Evolutionary conservation across 1,140 invertebrate species (phyloP), one percentile per base, ranked within the genome.

Genomic region (Hylaeus volcanicus): DNA sequence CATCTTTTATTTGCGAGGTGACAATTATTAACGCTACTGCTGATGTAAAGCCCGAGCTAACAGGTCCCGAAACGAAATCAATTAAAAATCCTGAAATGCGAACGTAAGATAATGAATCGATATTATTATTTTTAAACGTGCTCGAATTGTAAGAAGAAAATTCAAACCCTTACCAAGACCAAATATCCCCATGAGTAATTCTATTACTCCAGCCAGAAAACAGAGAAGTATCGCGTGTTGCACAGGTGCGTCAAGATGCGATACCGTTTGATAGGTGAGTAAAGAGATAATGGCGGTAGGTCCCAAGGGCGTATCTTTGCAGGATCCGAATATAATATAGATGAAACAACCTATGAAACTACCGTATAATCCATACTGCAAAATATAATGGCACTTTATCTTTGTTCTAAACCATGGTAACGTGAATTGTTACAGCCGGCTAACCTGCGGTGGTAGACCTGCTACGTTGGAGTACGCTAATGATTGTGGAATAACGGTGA

Each of bases 21-120:
- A 97, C 95, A 68, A 99, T 98, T 79, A 98, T 98, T 26, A 99
- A 94, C 26, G 98, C 98, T 12, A 98, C 98, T 1, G 98, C 98
- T 1, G 97, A 98, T 0, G 98, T 98, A 90, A 99, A 99, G 15
- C 98, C 97, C 12, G 97, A 98, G 14, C 98, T 98, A 0, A 99
- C 98, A 0, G 98, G 97, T 5, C 97, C 97, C 0, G 97, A 98
- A 1, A 99, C 97, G 92, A 98, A 99, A 92, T 98, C 97, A 69
- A 99, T 97, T 51, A 99, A 93, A 90, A 99, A 98, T 64, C 98
- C 97, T 97, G 91, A 41, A 92, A 90, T 68, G 39, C 5, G 45
- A 14, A 26, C 26, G 2, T n/a, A 43, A 39, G 6, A 6, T 39
- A 69, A 26, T 0, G 26, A 26, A 26, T 26, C 26, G 26, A 26